A percentile compares a stretch with the other conserved stretches of the same genome.
Conservation (phyloP, 2,797 vertebrate genomes). For the Gymnothorax javanicus region DNA sequence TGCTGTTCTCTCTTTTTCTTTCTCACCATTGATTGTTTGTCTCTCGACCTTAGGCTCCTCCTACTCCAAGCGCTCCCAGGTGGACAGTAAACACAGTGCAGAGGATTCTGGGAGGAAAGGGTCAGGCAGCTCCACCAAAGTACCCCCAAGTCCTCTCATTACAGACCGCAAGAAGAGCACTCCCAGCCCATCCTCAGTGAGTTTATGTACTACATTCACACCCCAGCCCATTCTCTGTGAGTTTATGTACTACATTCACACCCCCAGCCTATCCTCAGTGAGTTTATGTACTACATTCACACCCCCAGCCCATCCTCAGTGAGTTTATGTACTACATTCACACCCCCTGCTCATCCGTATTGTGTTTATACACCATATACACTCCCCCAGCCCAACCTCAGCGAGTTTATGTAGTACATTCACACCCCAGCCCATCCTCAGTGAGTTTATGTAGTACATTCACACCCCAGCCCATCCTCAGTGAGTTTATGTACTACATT, state of each 20-base stretch:
- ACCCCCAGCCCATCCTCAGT: background rate
- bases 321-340: background rate
- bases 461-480: background rate
- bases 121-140: constrained; percentile 77
- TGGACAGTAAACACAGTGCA: constrained; percentile 72
- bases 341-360: too few relatives aligned
- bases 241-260: too few relatives aligned
- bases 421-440: too few relatives aligned
- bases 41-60: constrained; percentile 53
- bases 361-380: too few relatives aligned
- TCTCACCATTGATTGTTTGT: background rate
- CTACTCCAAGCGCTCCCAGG: constrained; percentile 77
- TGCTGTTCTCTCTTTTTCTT: background rate
- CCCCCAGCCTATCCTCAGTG: too few relatives aligned
- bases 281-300: background rate
- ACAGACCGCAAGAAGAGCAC: constrained; percentile 74
- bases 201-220: constrained; percentile 36
- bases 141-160: constrained; percentile 77
- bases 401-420: too few relatives aligned
- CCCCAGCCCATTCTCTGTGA: background rate
- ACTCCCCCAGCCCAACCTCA: too few relatives aligned
- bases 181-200: constrained; percentile 78
- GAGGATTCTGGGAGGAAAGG: constrained; percentile 70
- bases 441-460: too few relatives aligned
- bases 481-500: too few relatives aligned